Base-by-base conservation (phyloP, 2,888 invertebrate genomes). In the Pristionchus exspectatus region DNA sequence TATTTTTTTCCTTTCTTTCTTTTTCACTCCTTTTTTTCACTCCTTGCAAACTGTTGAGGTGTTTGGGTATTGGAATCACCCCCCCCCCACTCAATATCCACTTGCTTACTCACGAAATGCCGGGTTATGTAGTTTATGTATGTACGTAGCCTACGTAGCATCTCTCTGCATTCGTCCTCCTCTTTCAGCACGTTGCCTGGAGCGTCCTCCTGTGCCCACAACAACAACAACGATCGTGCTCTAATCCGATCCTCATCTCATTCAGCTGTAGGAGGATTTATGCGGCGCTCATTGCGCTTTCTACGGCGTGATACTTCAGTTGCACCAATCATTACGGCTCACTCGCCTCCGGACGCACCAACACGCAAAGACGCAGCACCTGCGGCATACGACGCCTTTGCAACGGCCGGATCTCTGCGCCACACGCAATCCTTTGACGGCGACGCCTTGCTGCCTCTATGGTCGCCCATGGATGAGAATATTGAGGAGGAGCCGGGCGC, bases 201-300 rank as follows among this genome's bases (percentile, higher is more conserved):
- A 2, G 27, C 81, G 12, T n/a, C 81, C 16, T 54, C 81, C 50
- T 81, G 54, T 50, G 38, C 38, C 30, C 69, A 63, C n/a, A n/a
- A 50, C 44, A 50, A 50, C 50, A 50, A 81, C 50, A 10, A 56
- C 33, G 84, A 59, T 10, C 63, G 69, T 69, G 87, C 69, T n/a
- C 87, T 87, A 12, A 69, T 87, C 44, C 87, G 87, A 12, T 87
- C 87, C 5, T 30, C 87, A n/a, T 87, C 87, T 9, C 87, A 87
- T 44, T 88, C 88, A 18, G 33, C 88, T 9, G 77, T 88, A 0
- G 88, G 88, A 30, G 88, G 77, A 14, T 88, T 88, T 56, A 88
- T 88, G 88, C 74, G 88, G 10, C 88, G 88, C 24, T 88, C 88
- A 14, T 77, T 74, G 54, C 88, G 88, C 27, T 88, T 88, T 33